phyloP scores from a whole-genome alignment of 2,113 vertebrate genomes.

The Petrocephalus microphthalmus region DNA sequence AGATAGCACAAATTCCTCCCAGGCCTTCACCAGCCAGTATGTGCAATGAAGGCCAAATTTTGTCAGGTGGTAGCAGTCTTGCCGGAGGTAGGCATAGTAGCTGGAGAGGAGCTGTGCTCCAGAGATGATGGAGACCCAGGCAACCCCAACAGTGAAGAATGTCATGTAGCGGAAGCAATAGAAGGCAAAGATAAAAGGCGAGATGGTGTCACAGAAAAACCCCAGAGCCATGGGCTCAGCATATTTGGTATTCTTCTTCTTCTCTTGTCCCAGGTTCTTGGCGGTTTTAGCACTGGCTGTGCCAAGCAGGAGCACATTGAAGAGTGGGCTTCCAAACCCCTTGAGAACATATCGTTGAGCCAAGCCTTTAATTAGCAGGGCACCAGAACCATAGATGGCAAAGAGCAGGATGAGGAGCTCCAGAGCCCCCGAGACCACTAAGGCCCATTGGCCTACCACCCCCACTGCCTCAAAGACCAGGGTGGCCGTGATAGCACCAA shows the following conservation, averaged over 20 bases:
- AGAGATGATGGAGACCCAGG: constrained; percentile 73
- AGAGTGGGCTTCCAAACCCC: constrained; percentile 79
- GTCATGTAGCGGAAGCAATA: constrained; percentile 73
- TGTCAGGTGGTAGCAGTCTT: constrained; percentile 71
- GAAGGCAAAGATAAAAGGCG: constrained; percentile 73
- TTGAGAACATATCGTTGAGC: constrained; percentile 71
- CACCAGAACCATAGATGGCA: constrained; percentile 70
- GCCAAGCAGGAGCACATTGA: constrained; percentile 75
- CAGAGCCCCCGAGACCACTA: constrained; percentile 64
- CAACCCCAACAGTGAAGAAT: constrained; percentile 60
- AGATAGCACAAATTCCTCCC: constrained; percentile 73
- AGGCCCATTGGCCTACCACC: constrained; percentile 64
- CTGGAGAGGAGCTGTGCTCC: constrained; percentile 70
- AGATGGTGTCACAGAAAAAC: constrained; percentile 71
- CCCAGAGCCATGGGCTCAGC: constrained; percentile 80
- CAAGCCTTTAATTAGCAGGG: constrained; percentile 74
- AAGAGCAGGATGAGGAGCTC: constrained; percentile 70
- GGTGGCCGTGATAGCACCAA: constrained; percentile 70
- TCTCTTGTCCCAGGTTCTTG: constrained; percentile 66
- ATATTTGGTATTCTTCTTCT: constrained; percentile 84
- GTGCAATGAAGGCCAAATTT: constrained; percentile 73
- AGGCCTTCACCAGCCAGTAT: constrained; percentile 75
- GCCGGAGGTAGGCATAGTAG: constrained; percentile 73
- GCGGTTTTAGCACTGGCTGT: constrained; percentile 57
- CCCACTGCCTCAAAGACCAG: constrained; percentile 72